Evolutionary conservation across 1,140 invertebrate species (phyloP).

Genomic region (Wiebesia pumilae): DNA sequence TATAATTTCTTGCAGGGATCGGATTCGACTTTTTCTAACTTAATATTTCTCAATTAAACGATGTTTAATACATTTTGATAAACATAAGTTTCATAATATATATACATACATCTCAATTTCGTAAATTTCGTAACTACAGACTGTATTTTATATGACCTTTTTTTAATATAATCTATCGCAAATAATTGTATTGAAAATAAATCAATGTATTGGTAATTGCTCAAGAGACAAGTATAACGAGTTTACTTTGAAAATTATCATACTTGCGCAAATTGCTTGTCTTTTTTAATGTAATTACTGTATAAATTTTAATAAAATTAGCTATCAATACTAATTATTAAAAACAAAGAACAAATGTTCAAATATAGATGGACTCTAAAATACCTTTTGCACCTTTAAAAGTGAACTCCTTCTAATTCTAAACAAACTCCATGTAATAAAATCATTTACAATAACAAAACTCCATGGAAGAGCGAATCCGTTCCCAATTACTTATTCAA

Average conservation of each 20-base stretch:
- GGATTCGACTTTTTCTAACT: conserved; percentile 45
- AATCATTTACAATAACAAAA: conserved; percentile 9
- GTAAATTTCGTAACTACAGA: conserved; percentile 2
- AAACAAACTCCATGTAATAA: not conserved
- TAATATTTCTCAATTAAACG: not conserved
- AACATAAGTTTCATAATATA: conserved; percentile 11
- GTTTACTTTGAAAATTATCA: conserved; percentile 24
- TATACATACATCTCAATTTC: conserved; percentile 27
- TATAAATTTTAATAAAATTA: conserved; percentile 28
- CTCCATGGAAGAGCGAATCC: conserved; percentile 44
- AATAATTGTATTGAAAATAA: conserved; percentile 17
- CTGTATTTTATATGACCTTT: conserved; percentile 7
- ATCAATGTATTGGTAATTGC: not conserved
- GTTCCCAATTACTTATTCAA: conserved; percentile 37
- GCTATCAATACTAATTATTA: not conserved
- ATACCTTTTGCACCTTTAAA: conserved; percentile 24
- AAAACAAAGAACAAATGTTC: not conserved
- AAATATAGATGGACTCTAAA: conserved; percentile 16
- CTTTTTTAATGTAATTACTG: conserved; percentile 15
- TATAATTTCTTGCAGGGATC: conserved; percentile 28
- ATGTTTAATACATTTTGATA: conserved; percentile 16
- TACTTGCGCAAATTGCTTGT: conserved; percentile 16
- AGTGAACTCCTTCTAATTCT: conserved; percentile 8
- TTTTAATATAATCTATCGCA: conserved; percentile 19
- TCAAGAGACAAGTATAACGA: not conserved